A percentile compares a stretch with the other conserved stretches of the same genome.
Conservation (phyloP, 2,888 invertebrate genomes). For the Hermaeophaga mercurialis region DNA sequence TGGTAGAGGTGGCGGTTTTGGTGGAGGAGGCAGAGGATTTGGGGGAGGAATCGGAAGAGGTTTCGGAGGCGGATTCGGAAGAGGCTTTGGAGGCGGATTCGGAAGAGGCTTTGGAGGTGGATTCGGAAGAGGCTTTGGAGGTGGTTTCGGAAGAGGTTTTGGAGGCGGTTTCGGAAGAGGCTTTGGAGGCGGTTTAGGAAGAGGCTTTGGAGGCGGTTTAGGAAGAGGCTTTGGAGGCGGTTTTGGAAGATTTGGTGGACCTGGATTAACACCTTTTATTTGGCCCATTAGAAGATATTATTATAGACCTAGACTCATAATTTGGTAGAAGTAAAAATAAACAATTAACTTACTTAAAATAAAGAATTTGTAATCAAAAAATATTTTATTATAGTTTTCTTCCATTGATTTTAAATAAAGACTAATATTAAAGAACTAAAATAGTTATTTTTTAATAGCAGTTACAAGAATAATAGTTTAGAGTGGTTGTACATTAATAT, state of each 20-base stretch:
- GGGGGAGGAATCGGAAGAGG: constrained; percentile 7
- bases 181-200: background rate
- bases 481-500: no score
- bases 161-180: background rate
- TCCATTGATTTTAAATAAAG: no score
- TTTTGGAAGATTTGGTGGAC: no score
- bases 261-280: background rate
- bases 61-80: constrained; percentile 7
- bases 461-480: no score
- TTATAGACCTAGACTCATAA: no score
- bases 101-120: constrained; percentile 7
- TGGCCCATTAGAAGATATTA: background rate
- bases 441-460: no score
- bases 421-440: no score
- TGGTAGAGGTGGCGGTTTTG: background rate
- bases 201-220: background rate
- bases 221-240: background rate
- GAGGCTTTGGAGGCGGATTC: constrained; percentile 4
- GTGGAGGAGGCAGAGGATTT: constrained; percentile 3
- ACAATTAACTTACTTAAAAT: no score
- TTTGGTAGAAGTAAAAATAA: no score
- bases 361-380: no score
- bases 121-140: background rate
- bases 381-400: no score
- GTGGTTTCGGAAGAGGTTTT: constrained; percentile 1